Conservation (phyloP, 2,888 invertebrate genomes). For the Lasioglossum vierecki region DNA sequence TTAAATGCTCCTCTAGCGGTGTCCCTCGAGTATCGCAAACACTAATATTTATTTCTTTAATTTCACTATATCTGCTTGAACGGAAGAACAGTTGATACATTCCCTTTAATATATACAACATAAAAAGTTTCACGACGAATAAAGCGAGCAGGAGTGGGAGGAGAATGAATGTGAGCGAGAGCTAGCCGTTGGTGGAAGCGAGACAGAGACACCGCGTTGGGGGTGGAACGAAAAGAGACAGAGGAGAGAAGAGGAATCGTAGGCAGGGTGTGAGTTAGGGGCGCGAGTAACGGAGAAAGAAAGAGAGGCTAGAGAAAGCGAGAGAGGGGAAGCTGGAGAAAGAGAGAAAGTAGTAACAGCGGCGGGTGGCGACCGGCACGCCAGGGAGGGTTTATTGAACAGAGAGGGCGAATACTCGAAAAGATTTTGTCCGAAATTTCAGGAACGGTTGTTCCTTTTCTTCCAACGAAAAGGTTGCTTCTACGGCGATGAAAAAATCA, state of each 20-base stretch:
- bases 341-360: constrained; percentile 33
- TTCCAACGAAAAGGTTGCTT: too few relatives aligned
- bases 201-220: constrained; percentile 32
- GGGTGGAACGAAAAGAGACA: constrained; percentile 17
- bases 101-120: constrained; percentile 82
- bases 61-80: constrained; percentile 80
- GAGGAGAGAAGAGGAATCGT: constrained; percentile 40
- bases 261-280: constrained; percentile 57
- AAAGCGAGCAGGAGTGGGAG: constrained; percentile 76
- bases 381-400: constrained; percentile 33
- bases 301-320: constrained; percentile 28
- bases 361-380: constrained; percentile 33
- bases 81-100: constrained; percentile 78
- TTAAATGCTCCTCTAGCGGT: background rate
- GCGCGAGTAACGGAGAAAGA: constrained; percentile 42
- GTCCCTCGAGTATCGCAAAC: constrained; percentile 21
- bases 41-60: constrained; percentile 70
- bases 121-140: constrained; percentile 83
- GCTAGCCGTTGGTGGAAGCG: constrained; percentile 17
- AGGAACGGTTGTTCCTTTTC: background rate
- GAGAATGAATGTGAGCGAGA: constrained; percentile 62
- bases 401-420: constrained; percentile 29
- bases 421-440: constrained; percentile 57
- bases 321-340: constrained; percentile 19
- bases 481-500: background rate